Evolutionary conservation across 2,113 vertebrate genomes (phyloP), one percentile per base, ranked within the genome.

Genomic region (Cettia cetti): DNA sequence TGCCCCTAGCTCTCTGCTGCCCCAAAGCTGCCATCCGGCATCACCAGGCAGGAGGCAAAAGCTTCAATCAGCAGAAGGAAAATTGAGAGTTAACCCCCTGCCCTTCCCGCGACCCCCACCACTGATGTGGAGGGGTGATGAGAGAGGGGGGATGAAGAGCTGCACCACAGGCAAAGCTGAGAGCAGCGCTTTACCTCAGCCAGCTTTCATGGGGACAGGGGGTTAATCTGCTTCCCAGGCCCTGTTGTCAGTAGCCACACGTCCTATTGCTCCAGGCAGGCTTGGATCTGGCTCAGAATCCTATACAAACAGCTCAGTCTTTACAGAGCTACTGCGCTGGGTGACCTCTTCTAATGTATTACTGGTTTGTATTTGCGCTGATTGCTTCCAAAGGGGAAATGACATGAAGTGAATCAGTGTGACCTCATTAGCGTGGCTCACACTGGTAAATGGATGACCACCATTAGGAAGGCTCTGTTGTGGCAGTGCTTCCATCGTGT

Each of bases 391-490:
- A 92, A 93, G 92, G 95, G 82, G 81, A 96, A 96, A 95, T 87
- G 91, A 95, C 93, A 96, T 22, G 28, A 96, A 95, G 92, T 93
- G 94, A 96, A 93, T 96, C 87, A 82, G 79, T 83, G 94, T 86
- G 94, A 97, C 97, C 92, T 98, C 90, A 92, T 98, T 96, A 98
- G 95, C 39, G 27, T 93, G 92, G 78, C 96, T 97, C 97, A 88
- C 77, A 90, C 94, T 96, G 95, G 65, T 96, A 96, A 98, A 94
- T 40, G 65, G 90, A 97, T 95, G 86, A 82, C 89, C 94, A 88
- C 86, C 91, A 97, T 96, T 94, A 95, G 92, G 85, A 96, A 85
- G 39, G 80, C 84, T 95, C 91, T 71, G 92, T 89, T 80, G 61
- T 84, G 94, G 95, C 94, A 95, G 89, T 39, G 44, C 57, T 93